Evolutionary conservation across 2,113 vertebrate genomes (phyloP).

Genomic region (Aldabrachelys gigantea): DNA sequence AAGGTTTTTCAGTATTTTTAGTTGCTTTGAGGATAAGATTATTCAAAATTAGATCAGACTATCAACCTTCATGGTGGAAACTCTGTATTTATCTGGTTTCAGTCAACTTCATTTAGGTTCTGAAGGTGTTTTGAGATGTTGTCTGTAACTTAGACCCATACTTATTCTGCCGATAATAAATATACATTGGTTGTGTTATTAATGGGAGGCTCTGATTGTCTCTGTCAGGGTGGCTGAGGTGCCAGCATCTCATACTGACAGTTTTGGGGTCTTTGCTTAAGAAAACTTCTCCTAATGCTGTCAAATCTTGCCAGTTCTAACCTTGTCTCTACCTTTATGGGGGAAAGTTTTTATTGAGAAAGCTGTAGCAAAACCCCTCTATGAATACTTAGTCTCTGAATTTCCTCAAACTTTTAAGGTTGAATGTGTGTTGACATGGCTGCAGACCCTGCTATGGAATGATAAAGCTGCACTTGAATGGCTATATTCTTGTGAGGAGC

Average conservation of each 20-base stretch:
- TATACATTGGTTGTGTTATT: not conserved
- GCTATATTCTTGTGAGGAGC: not conserved
- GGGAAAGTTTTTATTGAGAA: not conserved
- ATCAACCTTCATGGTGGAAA: not conserved
- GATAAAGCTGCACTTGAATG: not conserved
- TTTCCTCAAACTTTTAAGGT: not conserved
- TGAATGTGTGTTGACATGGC: constrained; percentile 6
- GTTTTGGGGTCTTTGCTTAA: not conserved
- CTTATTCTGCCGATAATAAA: not conserved
- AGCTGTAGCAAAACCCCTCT: not conserved
- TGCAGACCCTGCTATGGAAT: constrained; percentile 41
- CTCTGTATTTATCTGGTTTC: not conserved
- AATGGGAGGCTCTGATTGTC: not conserved
- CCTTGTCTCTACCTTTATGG: not conserved
- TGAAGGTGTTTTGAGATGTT: not conserved
- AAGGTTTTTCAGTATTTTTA: not conserved
- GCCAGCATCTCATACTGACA: not conserved
- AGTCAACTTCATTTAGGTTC: not conserved
- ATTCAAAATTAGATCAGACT: not conserved
- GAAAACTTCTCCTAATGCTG: not conserved
- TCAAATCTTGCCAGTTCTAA: not conserved
- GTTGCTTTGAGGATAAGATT: not conserved
- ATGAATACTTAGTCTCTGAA: not conserved
- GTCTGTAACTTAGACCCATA: fast-evolving
- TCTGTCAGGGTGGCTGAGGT: not conserved